These are phyloP conservation scores for Dynastes tityus DNA, from an alignment of 2,888 invertebrate species.

Conservation along the genomic window DNA sequence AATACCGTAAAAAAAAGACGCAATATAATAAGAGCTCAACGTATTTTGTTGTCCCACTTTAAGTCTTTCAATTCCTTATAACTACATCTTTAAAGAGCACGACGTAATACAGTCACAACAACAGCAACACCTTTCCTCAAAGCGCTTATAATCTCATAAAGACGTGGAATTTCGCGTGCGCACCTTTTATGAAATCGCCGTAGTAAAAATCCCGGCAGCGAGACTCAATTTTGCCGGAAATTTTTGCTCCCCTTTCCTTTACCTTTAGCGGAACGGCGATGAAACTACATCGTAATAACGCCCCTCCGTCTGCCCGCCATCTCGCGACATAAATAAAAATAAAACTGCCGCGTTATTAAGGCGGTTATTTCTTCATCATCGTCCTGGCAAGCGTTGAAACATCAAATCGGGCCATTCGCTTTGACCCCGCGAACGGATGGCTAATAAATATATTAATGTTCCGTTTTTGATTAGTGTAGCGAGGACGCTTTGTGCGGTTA, in stretches of 20 bases:
- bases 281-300: background rate
- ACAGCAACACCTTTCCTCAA: no score
- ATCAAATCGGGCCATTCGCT: background rate
- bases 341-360: background rate
- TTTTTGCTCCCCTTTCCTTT: no score
- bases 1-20: no score
- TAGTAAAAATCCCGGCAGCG: conserved; percentile 3
- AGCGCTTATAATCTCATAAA: no score
- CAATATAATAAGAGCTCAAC: no score
- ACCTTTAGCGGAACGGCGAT: background rate
- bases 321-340: conserved; percentile 7
- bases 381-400: background rate
- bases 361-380: conserved; percentile 10
- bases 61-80: no score
- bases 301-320: background rate
- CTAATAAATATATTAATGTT: conserved; percentile 2
- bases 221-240: conserved; percentile 1
- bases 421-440: background rate
- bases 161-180: background rate
- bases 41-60: no score
- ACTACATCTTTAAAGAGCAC: no score
- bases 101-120: no score
- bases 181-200: background rate
- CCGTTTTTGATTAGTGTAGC: background rate
- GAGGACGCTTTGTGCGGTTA: background rate